phyloP scores from a whole-genome alignment of 2,113 vertebrate species.

The Paracyprichromis sp. region DNA sequence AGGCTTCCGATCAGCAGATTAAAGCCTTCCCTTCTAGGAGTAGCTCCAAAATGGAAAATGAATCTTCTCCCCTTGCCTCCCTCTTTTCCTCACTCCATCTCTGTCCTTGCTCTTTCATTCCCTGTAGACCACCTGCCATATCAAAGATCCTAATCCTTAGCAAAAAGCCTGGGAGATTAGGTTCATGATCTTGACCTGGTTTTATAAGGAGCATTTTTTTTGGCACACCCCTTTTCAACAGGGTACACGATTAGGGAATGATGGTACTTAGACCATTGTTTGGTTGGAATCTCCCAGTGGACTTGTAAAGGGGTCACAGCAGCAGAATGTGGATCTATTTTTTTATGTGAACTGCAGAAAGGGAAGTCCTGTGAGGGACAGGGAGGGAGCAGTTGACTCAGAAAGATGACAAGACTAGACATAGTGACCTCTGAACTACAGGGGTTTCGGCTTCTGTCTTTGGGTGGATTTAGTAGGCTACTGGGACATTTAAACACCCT shows the following conservation, averaged over 20 bases:
- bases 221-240: conserved; percentile 34
- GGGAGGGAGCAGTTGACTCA: conserved; percentile 8
- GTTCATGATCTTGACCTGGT: conserved; percentile 48
- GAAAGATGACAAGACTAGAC: conserved; percentile 16
- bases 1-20: background rate
- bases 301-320: background rate
- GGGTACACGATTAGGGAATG: background rate
- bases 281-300: background rate
- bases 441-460: conserved; percentile 11
- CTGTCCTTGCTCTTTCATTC: background rate
- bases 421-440: conserved; percentile 19
- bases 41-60: conserved; percentile 12
- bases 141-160: conserved; percentile 58
- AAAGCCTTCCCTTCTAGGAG: background rate
- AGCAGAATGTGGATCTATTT: background rate
- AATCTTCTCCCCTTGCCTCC: conserved; percentile 6
- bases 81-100: background rate
- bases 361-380: background rate
- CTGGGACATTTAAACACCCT: background rate
- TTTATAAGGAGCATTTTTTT: conserved; percentile 36
- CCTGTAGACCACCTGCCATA: conserved; percentile 55
- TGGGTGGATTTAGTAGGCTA: conserved; percentile 12
- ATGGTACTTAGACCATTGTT: background rate
- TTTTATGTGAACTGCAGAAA: background rate
- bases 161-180: conserved; percentile 51